Percentiles rank a stretch among this genome's conserved stretches.
phyloP scores from a whole-genome alignment of 2,797 vertebrate genomes.

The Chiroxiphia lanceolata region DNA sequence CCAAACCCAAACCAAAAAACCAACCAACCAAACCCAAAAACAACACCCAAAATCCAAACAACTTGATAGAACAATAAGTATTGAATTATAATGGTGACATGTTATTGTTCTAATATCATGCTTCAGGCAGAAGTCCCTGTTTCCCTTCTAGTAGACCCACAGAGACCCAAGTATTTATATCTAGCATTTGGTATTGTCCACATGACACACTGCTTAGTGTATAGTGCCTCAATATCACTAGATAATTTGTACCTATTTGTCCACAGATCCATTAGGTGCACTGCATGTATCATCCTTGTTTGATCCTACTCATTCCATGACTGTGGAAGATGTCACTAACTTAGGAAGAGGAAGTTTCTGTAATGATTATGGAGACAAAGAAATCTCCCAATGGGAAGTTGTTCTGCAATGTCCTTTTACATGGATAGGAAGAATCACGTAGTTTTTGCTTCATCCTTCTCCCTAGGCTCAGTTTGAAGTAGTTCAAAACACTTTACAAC shows the following conservation, averaged over 20 bases:
- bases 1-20: neutral
- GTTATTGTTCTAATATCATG: neutral
- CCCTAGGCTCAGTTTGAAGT: neutral
- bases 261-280: neutral
- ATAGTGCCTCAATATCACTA: accelerated
- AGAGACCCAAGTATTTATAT: neutral
- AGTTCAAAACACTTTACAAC: neutral
- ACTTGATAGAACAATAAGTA: neutral
- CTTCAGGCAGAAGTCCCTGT: neutral
- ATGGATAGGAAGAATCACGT: neutral
- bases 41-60: neutral
- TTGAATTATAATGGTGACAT: neutral
- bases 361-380: neutral
- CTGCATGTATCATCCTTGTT: neutral
- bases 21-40: accelerated
- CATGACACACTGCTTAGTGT: neutral
- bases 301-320: neutral
- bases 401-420: neutral
- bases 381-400: neutral
- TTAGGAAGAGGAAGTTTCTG: neutral
- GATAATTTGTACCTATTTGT: neutral
- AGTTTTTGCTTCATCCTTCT: neutral
- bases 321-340: neutral
- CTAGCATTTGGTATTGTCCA: neutral
- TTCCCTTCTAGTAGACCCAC: neutral